phyloP scores from a whole-genome alignment of 1,140 invertebrate species.

The Megalopta genalis region DNA sequence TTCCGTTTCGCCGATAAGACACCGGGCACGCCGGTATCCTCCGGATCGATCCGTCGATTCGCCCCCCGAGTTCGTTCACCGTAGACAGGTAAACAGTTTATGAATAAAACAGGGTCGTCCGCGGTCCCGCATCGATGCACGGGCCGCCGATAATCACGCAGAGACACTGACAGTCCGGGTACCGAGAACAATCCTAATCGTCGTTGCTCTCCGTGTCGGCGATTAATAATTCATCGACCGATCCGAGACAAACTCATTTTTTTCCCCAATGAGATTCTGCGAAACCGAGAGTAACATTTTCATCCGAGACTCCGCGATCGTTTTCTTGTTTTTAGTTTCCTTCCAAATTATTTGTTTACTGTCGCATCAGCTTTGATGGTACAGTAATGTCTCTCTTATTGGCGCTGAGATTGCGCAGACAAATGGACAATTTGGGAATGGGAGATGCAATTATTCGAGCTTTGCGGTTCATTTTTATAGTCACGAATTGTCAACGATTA shows the following conservation, averaged over 20 bases:
- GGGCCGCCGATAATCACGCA: not conserved
- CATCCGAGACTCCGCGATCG: not conserved
- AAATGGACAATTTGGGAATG: too few species aligned
- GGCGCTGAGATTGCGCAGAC: too few species aligned
- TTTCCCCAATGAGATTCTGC: too few species aligned
- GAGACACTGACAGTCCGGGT: conserved; percentile 3
- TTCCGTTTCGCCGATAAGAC: conserved; percentile 50
- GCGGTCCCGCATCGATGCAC: conserved; percentile 1
- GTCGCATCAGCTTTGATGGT: too few species aligned
- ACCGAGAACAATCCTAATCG: conserved; percentile 21
- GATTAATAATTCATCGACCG: conserved; percentile 16
- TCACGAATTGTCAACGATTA: too few species aligned
- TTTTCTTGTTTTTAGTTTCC: too few species aligned
- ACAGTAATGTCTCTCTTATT: too few species aligned
- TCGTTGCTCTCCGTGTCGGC: not conserved
- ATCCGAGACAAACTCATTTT: not conserved
- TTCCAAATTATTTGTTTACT: too few species aligned
- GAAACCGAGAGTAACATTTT: conserved; percentile 10
- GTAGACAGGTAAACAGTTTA: conserved; percentile 29
- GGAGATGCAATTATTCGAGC: too few species aligned
- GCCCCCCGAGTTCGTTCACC: conserved; percentile 26
- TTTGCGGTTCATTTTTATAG: too few species aligned
- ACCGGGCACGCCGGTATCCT: not conserved
- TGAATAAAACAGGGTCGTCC: conserved; percentile 33
- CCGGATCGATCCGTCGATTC: conserved; percentile 27